Evolutionary conservation across 2,113 vertebrate species (phyloP).

Genomic region (Ctenomys sociabilis): DNA sequence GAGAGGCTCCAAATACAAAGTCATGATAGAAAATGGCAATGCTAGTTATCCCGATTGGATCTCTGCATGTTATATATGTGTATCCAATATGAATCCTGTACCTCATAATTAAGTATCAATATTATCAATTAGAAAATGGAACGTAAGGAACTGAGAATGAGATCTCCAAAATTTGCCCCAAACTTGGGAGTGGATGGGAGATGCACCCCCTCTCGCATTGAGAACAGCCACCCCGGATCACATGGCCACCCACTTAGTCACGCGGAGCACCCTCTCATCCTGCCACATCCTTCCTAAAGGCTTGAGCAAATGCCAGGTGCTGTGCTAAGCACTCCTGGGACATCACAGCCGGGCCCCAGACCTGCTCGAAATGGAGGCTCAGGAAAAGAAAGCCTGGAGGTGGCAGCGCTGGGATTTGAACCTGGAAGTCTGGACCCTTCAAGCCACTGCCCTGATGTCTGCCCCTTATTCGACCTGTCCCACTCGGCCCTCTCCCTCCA

Average conservation of each 20-base stretch:
- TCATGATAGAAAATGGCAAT: background rate
- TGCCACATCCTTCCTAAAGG: background rate
- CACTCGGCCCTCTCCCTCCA: background rate
- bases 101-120: background rate
- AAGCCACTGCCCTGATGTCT: accelerated
- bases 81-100: background rate
- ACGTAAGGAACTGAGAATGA: background rate
- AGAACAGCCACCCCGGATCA: background rate
- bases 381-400: background rate
- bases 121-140: background rate
- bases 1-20: background rate
- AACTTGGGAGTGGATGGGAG: background rate
- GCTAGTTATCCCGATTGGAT: background rate
- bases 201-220: accelerated
- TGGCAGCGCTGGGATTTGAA: background rate
- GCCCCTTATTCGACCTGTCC: background rate
- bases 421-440: background rate
- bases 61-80: background rate
- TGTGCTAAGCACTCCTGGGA: background rate
- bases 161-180: background rate
- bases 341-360: background rate
- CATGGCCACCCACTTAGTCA: background rate
- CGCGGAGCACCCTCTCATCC: accelerated
- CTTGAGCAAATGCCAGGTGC: background rate
- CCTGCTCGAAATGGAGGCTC: background rate